Percentiles rank a stretch among this genome's conserved stretches.
Conservation (phyloP, 2,888 invertebrate genomes). For the Apamea epomidion region DNA sequence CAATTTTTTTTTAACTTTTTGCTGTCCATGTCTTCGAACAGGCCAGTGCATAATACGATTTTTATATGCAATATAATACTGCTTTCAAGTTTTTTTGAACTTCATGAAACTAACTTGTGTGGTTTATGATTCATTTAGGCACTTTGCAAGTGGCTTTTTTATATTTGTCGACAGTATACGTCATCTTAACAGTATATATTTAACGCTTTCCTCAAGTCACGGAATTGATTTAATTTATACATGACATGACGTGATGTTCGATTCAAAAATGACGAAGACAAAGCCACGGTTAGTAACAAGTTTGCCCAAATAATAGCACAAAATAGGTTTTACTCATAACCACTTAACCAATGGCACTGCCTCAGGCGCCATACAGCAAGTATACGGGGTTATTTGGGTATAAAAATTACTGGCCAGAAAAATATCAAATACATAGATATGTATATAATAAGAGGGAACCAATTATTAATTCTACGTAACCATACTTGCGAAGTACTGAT, state of each 20-base stretch:
- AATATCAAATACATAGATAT: slow-evolving; percentile 60
- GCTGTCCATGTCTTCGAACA: no score
- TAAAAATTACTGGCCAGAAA: slow-evolving; percentile 76
- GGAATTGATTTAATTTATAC: neutral
- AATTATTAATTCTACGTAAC: slow-evolving; percentile 35
- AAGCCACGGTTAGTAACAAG: neutral
- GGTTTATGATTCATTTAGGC: no score
- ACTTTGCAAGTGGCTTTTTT: no score
- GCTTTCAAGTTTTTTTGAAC: no score
- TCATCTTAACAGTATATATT: neutral
- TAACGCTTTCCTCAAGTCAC: neutral
- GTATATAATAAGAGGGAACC: slow-evolving; percentile 74
- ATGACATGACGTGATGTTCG: no score
- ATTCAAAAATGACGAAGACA: neutral
- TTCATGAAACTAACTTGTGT: no score
- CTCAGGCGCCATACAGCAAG: slow-evolving; percentile 60
- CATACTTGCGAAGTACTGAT: slow-evolving; percentile 38
- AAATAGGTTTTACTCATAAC: slow-evolving; percentile 35
- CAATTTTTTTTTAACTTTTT: no score
- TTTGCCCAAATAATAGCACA: neutral
- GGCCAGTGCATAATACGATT: no score
- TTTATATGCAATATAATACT: no score
- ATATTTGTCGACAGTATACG: neutral
- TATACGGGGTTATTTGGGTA: slow-evolving; percentile 72
- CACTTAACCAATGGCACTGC: slow-evolving; percentile 56